phyloP scores from a whole-genome alignment of 2,888 invertebrate species.

The Piscicola geometra region DNA sequence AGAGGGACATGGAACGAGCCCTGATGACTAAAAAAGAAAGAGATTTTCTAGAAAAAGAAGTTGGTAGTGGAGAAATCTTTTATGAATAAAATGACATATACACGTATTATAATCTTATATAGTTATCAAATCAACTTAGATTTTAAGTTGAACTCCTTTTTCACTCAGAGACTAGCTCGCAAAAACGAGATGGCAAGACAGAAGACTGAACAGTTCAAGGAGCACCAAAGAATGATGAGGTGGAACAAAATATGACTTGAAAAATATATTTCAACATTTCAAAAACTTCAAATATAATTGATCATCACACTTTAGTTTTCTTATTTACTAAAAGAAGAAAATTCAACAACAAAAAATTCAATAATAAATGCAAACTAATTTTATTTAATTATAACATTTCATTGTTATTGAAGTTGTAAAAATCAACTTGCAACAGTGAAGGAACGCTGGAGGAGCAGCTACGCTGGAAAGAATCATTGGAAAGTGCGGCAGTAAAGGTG shows the following conservation, averaged over 20 bases:
- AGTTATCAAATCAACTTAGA: background rate
- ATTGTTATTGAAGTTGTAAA: too few relatives aligned
- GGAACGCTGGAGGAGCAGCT: constrained; percentile 1
- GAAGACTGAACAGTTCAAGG: constrained; percentile 18
- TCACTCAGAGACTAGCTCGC: constrained; percentile 15
- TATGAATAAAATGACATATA: background rate
- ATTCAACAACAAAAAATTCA: background rate
- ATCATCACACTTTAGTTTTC: too few relatives aligned
- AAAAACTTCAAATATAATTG: too few relatives aligned
- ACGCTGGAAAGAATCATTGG: background rate
- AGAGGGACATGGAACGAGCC: constrained; percentile 25
- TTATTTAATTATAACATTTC: background rate
- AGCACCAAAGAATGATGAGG: constrained; percentile 12
- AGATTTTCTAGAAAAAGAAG: constrained; percentile 12
- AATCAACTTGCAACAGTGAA: background rate
- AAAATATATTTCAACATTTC: too few relatives aligned
- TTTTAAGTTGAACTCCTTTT: too few relatives aligned
- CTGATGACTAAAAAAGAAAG: constrained; percentile 12
- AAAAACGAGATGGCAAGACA: constrained; percentile 16
- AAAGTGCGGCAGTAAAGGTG: background rate
- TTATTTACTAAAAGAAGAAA: background rate
- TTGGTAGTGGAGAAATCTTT: background rate
- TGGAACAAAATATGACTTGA: background rate
- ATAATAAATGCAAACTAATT: background rate
- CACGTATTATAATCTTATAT: background rate